These are phyloP conservation scores for Peromyscus maniculatus DNA, from an alignment of 2,113 vertebrate genomes.

Conservation along the genomic window DNA sequence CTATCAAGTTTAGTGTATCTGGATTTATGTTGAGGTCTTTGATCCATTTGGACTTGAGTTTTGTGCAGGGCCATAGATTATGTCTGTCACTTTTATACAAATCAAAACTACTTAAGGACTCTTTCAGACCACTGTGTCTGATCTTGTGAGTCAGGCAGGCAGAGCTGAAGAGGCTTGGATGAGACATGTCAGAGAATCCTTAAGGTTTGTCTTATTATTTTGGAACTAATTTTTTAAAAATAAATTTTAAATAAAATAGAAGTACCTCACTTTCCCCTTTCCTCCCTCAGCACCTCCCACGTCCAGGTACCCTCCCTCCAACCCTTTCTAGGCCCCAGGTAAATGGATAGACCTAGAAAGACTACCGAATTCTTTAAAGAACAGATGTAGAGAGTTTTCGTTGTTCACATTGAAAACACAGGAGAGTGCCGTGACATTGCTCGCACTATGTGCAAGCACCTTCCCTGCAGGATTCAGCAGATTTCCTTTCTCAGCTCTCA, in stretches of 20 bases:
- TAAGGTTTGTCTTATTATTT: background rate
- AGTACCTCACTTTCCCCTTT: background rate
- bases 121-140: background rate
- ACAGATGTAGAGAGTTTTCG: background rate
- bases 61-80: background rate
- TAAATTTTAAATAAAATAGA: background rate
- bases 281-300: background rate
- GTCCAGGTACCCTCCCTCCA: background rate
- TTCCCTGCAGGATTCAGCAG: background rate
- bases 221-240: background rate
- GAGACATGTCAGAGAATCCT: background rate
- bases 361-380: background rate
- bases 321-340: background rate
- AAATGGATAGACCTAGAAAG: background rate
- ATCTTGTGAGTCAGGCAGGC: conserved; percentile 49
- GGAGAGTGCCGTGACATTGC: conserved; percentile 21
- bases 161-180: conserved; percentile 22
- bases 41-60: background rate
- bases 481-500: conserved; percentile 11
- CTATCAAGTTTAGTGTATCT: background rate
- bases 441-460: background rate
- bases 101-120: background rate
- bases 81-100: background rate
- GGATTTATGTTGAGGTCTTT: background rate
- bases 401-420: conserved; percentile 12